A percentile compares a stretch with the other conserved stretches of the same genome.
These are phyloP conservation scores for Sigmodon hispidus DNA, from an alignment of 2,113 vertebrate species.

Conservation along the genomic window DNA sequence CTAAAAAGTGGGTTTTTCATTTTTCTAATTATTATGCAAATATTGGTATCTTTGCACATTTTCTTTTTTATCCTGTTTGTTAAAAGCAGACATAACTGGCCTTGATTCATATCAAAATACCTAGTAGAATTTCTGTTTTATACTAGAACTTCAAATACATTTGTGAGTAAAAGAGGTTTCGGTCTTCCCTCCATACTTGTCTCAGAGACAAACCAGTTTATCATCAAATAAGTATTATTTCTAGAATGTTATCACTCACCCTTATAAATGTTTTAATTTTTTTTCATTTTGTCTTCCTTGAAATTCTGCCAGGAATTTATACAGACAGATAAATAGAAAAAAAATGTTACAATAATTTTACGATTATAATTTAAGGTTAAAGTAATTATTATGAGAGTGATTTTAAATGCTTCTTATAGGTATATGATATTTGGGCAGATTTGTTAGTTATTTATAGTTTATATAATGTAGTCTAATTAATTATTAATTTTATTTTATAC, in stretches of 20 bases:
- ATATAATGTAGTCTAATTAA: background rate
- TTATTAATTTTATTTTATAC: slow-evolving; percentile 3
- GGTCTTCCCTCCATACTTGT: background rate
- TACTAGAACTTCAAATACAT: background rate
- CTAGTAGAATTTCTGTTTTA: background rate
- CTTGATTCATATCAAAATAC: background rate
- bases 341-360: background rate
- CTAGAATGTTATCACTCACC: background rate
- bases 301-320: background rate
- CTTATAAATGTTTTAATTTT: background rate
- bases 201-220: background rate
- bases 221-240: background rate
- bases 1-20: background rate
- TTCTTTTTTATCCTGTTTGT: background rate
- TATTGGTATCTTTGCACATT: background rate
- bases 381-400: background rate
- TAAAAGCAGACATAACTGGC: background rate
- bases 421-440: background rate
- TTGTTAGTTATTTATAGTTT: background rate
- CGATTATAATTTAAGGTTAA: background rate
- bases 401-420: background rate
- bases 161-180: background rate
- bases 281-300: background rate
- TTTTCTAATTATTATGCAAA: background rate
- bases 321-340: background rate